Evolutionary conservation across 2,888 invertebrate genomes (phyloP).

Genomic region (Chirona hameri): DNA sequence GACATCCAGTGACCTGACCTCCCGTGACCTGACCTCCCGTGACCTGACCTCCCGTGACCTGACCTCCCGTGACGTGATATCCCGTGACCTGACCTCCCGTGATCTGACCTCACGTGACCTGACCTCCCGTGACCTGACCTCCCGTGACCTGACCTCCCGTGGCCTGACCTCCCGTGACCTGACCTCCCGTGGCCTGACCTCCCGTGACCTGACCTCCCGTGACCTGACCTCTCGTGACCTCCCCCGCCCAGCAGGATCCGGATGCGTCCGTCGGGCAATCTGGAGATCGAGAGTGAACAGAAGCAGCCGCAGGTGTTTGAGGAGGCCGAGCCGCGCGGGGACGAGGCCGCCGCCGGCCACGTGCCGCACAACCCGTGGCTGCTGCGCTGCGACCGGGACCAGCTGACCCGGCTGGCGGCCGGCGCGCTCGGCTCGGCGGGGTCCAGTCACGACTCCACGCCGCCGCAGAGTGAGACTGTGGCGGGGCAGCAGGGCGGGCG

Average conservation of each 20-base stretch:
- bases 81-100: too few species aligned
- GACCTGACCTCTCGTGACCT: background rate
- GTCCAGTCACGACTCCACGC: background rate
- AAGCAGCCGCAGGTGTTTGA: constrained; percentile 30
- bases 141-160: background rate
- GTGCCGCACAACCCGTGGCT: constrained; percentile 54
- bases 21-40: background rate
- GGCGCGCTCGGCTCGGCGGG: background rate
- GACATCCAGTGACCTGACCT: background rate
- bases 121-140: too few species aligned
- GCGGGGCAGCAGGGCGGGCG: background rate
- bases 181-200: background rate
- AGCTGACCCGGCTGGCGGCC: constrained; percentile 47
- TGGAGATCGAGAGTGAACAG: constrained; percentile 45
- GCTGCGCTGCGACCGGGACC: constrained; percentile 51
- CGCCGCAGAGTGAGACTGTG: background rate
- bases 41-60: background rate
- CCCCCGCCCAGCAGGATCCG: constrained; percentile 43
- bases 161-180: background rate
- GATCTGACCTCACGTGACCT: too few species aligned
- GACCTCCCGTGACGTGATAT: too few species aligned
- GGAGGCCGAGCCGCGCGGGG: constrained; percentile 36
- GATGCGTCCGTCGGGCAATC: constrained; percentile 47
- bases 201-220: background rate
- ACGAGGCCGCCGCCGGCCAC: constrained; percentile 40